phyloP scores from a whole-genome alignment of 1,140 invertebrate genomes.

The Heliothis subflexa region DNA sequence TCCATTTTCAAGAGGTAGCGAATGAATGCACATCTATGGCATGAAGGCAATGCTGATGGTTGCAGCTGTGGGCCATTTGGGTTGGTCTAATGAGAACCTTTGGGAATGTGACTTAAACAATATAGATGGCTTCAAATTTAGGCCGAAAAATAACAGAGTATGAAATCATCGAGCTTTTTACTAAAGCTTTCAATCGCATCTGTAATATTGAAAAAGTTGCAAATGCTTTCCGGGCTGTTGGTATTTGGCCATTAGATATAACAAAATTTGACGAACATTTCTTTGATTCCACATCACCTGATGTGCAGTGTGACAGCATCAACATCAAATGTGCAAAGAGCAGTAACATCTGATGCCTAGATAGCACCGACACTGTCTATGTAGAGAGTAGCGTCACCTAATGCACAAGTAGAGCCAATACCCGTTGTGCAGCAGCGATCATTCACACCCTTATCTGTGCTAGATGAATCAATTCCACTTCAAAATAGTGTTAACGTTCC shows the following conservation, averaged over 20 bases:
- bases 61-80: conserved; percentile 19
- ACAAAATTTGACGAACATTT: conserved; percentile 26
- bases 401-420: conserved; percentile 1
- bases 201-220: conserved; percentile 59
- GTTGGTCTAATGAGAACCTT: conserved; percentile 15
- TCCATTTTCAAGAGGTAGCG: conserved; percentile 56
- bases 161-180: conserved; percentile 61
- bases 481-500: conserved; percentile 13
- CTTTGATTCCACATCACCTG: neutral
- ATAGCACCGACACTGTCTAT: too few relatives aligned
- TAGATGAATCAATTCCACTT: conserved; percentile 19
- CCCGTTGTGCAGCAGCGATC: neutral
- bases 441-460: neutral
- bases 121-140: conserved; percentile 56
- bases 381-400: too few relatives aligned
- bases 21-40: conserved; percentile 66
- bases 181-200: conserved; percentile 58
- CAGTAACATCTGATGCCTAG: conserved; percentile 10
- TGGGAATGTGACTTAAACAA: conserved; percentile 63
- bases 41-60: conserved; percentile 53
- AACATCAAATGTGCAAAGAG: neutral
- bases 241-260: conserved; percentile 59
- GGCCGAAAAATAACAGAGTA: conserved; percentile 58
- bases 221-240: conserved; percentile 61
- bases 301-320: neutral